phyloP scores from a whole-genome alignment of 2,888 invertebrate genomes.

The Macrophya annulata region DNA sequence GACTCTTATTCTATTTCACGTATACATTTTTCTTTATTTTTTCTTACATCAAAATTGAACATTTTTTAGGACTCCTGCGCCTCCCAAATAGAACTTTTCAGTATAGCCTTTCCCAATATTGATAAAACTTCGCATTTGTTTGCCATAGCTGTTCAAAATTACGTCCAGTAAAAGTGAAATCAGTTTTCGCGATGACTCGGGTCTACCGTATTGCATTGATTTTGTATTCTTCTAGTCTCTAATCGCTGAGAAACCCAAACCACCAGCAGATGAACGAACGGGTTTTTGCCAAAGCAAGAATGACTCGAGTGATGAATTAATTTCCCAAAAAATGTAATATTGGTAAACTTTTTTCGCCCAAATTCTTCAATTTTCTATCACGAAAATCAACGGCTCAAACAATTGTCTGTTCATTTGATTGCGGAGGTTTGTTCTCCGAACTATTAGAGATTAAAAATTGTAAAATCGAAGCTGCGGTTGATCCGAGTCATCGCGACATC shows the following conservation, averaged over 20 bases:
- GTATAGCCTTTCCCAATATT: not conserved
- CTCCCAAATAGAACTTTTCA: not conserved
- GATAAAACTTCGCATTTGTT: not conserved
- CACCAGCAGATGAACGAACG: not conserved
- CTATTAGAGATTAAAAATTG: not conserved
- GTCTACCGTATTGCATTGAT: not conserved
- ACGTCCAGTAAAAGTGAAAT: not conserved
- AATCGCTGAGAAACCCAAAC: not conserved
- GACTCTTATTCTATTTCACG: not conserved
- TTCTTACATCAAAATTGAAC: not conserved
- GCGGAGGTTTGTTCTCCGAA: not conserved
- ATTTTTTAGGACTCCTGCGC: not conserved
- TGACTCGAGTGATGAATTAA: not conserved
- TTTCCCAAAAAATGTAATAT: not conserved
- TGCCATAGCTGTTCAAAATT: not conserved
- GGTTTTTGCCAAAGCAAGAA: not conserved
- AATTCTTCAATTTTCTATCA: not conserved
- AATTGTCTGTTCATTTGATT: not conserved
- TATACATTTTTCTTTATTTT: not conserved
- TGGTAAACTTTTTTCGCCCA: not conserved
- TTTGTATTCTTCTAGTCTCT: not conserved
- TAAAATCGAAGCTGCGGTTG: not conserved
- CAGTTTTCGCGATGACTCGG: not conserved
- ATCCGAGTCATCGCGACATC: not conserved
- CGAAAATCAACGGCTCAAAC: not conserved